phyloP scores from a whole-genome alignment of 2,888 invertebrate genomes.

The Heliconius ismenius region DNA sequence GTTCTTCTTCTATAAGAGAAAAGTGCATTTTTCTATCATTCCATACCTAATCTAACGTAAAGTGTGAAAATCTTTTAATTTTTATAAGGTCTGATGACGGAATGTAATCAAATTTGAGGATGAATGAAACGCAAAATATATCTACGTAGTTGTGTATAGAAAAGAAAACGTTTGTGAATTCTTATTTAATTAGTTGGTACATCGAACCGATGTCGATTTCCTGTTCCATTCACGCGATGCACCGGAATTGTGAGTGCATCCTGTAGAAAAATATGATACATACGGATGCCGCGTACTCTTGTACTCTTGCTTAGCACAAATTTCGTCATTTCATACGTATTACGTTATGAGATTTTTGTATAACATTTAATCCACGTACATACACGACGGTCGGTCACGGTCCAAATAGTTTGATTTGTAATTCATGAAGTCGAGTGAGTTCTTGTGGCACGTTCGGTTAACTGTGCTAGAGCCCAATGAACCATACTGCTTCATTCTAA shows the following conservation, averaged over 20 bases:
- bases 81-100: slow-evolving; percentile 39
- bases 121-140: slow-evolving; percentile 4
- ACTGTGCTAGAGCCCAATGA: slow-evolving; percentile 37
- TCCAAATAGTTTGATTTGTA: slow-evolving; percentile 54
- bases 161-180: slow-evolving; percentile 17
- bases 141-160: neutral
- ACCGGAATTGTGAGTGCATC: slow-evolving; percentile 42
- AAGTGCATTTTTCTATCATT: slow-evolving; percentile 48
- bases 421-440: slow-evolving; percentile 49
- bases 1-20: slow-evolving; percentile 21
- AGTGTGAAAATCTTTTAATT: slow-evolving; percentile 32
- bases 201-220: slow-evolving; percentile 58
- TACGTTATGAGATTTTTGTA: slow-evolving; percentile 37
- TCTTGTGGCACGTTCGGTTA: slow-evolving; percentile 36
- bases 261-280: slow-evolving; percentile 33
- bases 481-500: slow-evolving; percentile 20
- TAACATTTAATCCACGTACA: slow-evolving; percentile 34
- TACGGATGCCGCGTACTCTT: slow-evolving; percentile 26
- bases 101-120: slow-evolving; percentile 30
- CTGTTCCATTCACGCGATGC: slow-evolving; percentile 63
- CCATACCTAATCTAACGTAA: slow-evolving; percentile 17
- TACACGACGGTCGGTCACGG: slow-evolving; percentile 50
- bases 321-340: slow-evolving; percentile 34
- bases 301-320: slow-evolving; percentile 17
- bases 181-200: slow-evolving; percentile 10